Percentiles rank a stretch among this genome's conserved stretches.
Conservation (phyloP, 2,888 invertebrate species). For the Athrips mouffetella region DNA sequence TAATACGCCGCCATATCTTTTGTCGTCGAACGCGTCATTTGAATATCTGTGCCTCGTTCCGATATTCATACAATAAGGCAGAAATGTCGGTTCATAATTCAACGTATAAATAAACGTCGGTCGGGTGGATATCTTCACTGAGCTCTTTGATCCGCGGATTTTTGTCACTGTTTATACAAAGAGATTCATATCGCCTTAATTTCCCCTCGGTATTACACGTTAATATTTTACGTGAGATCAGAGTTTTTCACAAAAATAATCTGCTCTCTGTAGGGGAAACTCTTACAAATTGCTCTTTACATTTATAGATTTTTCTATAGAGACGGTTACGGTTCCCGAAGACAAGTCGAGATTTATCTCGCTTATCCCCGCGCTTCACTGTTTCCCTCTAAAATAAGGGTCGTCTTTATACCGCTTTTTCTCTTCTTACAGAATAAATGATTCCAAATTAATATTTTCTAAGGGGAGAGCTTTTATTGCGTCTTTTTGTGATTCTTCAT, state of each 20-base stretch:
- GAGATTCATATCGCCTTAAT: constrained; percentile 55
- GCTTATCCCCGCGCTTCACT: constrained; percentile 46
- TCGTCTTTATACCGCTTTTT: constrained; percentile 50
- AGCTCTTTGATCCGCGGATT: constrained; percentile 29
- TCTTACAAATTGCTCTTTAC: constrained; percentile 45
- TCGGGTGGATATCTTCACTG: constrained; percentile 21
- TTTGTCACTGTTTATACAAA: constrained; percentile 44
- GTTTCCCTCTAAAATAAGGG: constrained; percentile 45
- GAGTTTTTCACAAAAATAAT: constrained; percentile 49
- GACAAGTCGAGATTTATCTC: constrained; percentile 57
- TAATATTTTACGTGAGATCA: constrained; percentile 60
- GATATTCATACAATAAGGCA: constrained; percentile 4
- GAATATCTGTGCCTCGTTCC: background rate
- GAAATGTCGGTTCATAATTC: constrained; percentile 24
- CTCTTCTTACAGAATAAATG: constrained; percentile 50
- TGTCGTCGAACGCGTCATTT: background rate
- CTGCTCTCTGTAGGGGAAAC: constrained; percentile 43
- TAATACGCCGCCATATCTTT: background rate
- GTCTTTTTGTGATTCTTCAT: constrained; percentile 38
- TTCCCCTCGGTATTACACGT: constrained; percentile 59
- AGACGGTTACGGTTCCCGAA: constrained; percentile 43
- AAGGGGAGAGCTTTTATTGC: constrained; percentile 51
- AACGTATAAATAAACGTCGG: constrained; percentile 25
- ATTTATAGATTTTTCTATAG: constrained; percentile 43
- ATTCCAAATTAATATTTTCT: constrained; percentile 61